Evolutionary conservation across 2,888 invertebrate genomes (phyloP), one percentile per base, ranked within the genome.

Genomic region (Thelaira solivaga): DNA sequence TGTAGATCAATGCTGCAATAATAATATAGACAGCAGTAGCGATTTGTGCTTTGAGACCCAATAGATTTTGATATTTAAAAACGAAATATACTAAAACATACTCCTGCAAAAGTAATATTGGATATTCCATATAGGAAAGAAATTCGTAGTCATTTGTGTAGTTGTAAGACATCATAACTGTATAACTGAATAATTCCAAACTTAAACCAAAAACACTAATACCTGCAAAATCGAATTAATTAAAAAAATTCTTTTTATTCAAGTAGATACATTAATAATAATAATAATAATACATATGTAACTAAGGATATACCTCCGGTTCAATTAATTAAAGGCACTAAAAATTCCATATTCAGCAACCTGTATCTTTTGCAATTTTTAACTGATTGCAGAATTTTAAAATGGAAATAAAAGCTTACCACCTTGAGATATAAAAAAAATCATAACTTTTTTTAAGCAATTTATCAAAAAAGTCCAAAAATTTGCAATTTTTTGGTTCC

Each of bases 101-200:
- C 83, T 95, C 93, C 90, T 96, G 96, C 1, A 92, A 59, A 71
- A 96, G 88, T 81, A 96, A 92, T 47, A 96, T 92, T 0, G 95
- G 95, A 87, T 96, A 96, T 85, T 96, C 96, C 91, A 96, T 88
- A 84, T 95, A 96, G 0, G 95, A 94, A 81, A 95, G 89, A 8
- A 94, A 82, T 10, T 93, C 91, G 86, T 96, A 96, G 10, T 90
- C 90, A 85, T 93, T 94, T 29, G 92, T 91, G 82, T 91, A 94
- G 87, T 96, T 96, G 88, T 96, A 96, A 24, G 94, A 92, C 67
- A 94, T 92, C 91, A 93, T 94, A 80, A 95, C 92, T 2, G 95
- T 92, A 83, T 95, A 96, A 83, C 96, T 96, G 90, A 83, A 93
- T 90, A 84, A 83, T 83, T 89, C 89, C 76, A 89, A 79, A 29